These are phyloP conservation scores for Aleiodes leptofemur DNA, from an alignment of 2,888 invertebrate genomes.

Conservation along the genomic window DNA sequence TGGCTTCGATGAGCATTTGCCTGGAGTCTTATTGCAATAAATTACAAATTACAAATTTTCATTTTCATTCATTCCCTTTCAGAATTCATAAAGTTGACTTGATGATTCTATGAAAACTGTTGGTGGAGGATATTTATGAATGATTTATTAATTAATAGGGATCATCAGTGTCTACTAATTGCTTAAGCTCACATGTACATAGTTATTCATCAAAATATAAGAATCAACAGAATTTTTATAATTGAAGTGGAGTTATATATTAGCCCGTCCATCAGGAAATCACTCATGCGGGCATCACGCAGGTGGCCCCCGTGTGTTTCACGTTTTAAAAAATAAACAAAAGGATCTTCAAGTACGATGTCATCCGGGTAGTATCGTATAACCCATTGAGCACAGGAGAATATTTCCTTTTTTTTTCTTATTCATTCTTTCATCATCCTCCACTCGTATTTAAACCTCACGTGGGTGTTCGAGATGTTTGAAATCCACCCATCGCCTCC, in stretches of 20 bases:
- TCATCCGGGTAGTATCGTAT: constrained; percentile 69
- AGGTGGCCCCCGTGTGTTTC: constrained; percentile 48
- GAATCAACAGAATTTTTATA: constrained; percentile 22
- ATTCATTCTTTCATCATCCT: background rate
- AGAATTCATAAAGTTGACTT: too few species aligned
- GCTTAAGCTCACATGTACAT: background rate
- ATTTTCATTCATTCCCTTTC: too few species aligned
- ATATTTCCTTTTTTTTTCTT: constrained; percentile 17
- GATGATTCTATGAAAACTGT: too few species aligned
- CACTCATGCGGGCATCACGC: constrained; percentile 53
- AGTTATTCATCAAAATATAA: background rate
- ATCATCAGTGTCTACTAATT: too few species aligned
- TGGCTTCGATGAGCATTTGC: too few species aligned
- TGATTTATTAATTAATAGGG: too few species aligned
- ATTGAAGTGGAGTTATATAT: constrained; percentile 22
- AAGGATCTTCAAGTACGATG: constrained; percentile 37
- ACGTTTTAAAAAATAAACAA: constrained; percentile 40
- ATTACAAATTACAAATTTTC: too few species aligned
- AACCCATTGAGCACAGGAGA: constrained; percentile 59
- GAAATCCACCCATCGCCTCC: background rate
- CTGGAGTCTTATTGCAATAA: too few species aligned
- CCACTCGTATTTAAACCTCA: constrained; percentile 23
- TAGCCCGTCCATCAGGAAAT: constrained; percentile 23
- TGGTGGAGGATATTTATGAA: too few species aligned
- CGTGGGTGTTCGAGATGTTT: constrained; percentile 36